A percentile compares a stretch with the other conserved stretches of the same genome.
These are phyloP conservation scores for Balanococcus diminutus DNA, from an alignment of 2,888 invertebrate genomes.

Conservation along the genomic window DNA sequence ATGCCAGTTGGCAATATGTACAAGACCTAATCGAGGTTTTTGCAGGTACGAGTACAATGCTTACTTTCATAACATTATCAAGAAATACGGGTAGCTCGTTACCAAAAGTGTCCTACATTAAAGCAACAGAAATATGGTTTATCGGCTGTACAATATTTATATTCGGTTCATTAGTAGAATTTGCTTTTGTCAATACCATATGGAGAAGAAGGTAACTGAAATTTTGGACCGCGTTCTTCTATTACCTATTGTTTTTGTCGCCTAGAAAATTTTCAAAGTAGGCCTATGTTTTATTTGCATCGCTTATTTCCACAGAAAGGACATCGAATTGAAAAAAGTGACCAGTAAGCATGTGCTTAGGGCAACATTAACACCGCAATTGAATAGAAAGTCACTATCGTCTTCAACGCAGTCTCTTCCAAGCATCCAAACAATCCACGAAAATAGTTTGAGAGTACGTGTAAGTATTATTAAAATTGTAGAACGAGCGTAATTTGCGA, in stretches of 20 bases:
- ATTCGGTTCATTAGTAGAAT: slow-evolving; percentile 83
- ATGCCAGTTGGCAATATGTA: no score
- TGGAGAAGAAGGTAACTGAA: slow-evolving; percentile 76
- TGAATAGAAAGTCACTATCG: slow-evolving; percentile 67
- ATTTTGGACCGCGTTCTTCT: background rate
- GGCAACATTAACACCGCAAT: slow-evolving; percentile 79
- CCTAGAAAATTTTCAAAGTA: no score
- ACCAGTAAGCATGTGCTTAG: slow-evolving; percentile 84
- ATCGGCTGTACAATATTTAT: slow-evolving; percentile 83
- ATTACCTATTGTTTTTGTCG: no score
- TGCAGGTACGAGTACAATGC: slow-evolving; percentile 80
- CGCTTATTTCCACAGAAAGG: slow-evolving; percentile 68
- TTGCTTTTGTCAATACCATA: slow-evolving; percentile 87
- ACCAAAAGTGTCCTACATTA: slow-evolving; percentile 88
- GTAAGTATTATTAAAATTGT: background rate
- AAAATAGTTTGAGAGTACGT: slow-evolving; percentile 53
- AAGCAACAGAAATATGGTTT: slow-evolving; percentile 90
- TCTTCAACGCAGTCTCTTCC: slow-evolving; percentile 52
- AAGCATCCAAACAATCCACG: slow-evolving; percentile 42
- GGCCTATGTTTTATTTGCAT: no score
- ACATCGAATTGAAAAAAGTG: slow-evolving; percentile 73
- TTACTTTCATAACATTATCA: slow-evolving; percentile 85
- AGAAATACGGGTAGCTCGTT: slow-evolving; percentile 83
- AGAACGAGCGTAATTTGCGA: background rate
- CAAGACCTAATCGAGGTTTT: background rate